Conservation (phyloP, 2,797 vertebrate genomes). For the Loriculus beryllinus region DNA sequence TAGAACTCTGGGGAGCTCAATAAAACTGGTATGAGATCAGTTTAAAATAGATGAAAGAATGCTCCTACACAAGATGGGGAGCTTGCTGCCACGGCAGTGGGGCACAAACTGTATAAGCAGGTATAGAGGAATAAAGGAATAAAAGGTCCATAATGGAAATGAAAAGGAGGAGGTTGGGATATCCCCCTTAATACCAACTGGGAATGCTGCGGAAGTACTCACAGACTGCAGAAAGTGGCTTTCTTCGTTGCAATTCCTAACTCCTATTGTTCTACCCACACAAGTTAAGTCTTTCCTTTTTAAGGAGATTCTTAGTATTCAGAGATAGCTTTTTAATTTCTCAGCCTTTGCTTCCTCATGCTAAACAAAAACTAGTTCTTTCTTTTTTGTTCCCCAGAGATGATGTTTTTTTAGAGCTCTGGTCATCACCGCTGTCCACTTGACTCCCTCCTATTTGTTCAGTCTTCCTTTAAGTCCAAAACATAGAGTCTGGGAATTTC, state of each 20-base stretch:
- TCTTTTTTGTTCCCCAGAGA: not conserved
- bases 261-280: not conserved
- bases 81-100: not conserved
- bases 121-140: not conserved
- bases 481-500: not conserved
- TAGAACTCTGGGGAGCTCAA: not conserved
- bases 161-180: not conserved
- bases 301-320: not conserved
- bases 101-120: not conserved
- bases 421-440: not conserved
- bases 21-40: rapidly evolving
- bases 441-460: not conserved
- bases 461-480: not conserved
- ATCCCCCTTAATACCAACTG: not conserved
- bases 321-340: not conserved
- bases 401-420: not conserved
- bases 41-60: not conserved
- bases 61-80: not conserved
- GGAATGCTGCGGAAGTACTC: not conserved
- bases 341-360: not conserved
- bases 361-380: not conserved
- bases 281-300: not conserved
- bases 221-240: not conserved
- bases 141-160: not conserved
- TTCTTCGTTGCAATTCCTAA: not conserved